Evolutionary conservation across 2,888 invertebrate genomes (phyloP), one percentile per base, ranked within the genome.

Genomic region (Acleris cristana): DNA sequence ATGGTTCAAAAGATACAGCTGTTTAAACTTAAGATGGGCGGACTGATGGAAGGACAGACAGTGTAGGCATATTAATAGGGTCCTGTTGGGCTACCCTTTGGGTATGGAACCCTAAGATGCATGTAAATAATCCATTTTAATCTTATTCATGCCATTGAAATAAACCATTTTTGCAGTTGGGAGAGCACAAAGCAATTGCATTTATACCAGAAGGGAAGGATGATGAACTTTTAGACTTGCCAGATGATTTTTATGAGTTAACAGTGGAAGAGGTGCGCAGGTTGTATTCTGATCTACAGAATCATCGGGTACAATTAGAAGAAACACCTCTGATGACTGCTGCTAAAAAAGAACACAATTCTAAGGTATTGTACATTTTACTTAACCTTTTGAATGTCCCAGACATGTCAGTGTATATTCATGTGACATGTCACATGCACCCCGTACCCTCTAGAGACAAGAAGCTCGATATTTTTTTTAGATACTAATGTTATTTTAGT

Each of bases 241-340:
- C 96, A 0, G 98, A 98, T 85, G 96, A 96, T 59, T 99, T 98
- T 85, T 99, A 96, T 84, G 97, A 98, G 71, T 87, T 98, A 52
- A 97, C 97, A 1, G 94, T 97, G 53, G 95, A 95, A 66, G 99
- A 99, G 92, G 95, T 97, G 0, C 95, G 95, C 77, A 94, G 93
- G 79, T 92, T 98, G 66, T 93, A 97, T 65, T 93, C 94, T 62
- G 97, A 98, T 79, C 93, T 97, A 44, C 96, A 95, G 78, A 94
- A 94, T 77, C 92, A 93, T 51, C 86, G 95, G 4, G 84, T 94
- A 40, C 94, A 94, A 62, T 81, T 96, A 65, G 96, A 96, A 80
- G 95, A 97, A 68, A 94, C 95, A 14, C 97, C 97, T 2, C 86
- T 99, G 55, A 87, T 95, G 76, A 97, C 97, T 48, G 70, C 86